phyloP scores from a whole-genome alignment of 2,797 vertebrate genomes.

The Anas capensis region DNA sequence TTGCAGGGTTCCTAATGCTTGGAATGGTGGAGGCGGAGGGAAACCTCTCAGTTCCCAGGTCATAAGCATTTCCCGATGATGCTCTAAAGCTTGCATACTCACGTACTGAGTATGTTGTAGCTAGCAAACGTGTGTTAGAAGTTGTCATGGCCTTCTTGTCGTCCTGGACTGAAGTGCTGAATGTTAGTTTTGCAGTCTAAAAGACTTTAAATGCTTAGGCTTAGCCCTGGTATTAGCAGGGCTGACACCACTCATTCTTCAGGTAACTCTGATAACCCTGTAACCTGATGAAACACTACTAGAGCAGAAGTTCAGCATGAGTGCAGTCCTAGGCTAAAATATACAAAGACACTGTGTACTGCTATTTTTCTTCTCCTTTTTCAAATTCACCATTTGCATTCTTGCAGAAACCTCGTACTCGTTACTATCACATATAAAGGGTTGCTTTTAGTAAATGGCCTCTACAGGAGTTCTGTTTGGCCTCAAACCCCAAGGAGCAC shows the following conservation, averaged over 20 bases:
- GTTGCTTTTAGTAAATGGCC: rapidly evolving
- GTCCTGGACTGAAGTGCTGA: not conserved
- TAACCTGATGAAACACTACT: not conserved
- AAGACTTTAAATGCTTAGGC: not conserved
- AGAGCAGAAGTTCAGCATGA: not conserved
- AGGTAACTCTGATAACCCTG: not conserved
- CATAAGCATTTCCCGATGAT: not conserved
- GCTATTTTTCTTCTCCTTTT: not conserved
- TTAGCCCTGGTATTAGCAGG: not conserved
- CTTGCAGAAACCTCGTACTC: not conserved
- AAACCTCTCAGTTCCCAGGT: not conserved
- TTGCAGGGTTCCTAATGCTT: not conserved
- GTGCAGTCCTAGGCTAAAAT: not conserved
- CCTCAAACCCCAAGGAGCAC: not conserved
- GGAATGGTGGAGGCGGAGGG: not conserved
- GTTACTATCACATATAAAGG: not conserved
- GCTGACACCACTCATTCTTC: not conserved
- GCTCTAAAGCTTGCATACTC: not conserved
- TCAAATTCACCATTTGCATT: rapidly evolving
- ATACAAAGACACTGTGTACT: not conserved
- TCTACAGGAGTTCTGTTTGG: not conserved
- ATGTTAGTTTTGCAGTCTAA: not conserved
- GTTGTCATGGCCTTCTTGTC: not conserved
- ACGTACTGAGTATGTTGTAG: not conserved
- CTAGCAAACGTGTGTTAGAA: not conserved